phyloP scores from a whole-genome alignment of 2,113 vertebrate genomes.

The Marmota monax region DNA sequence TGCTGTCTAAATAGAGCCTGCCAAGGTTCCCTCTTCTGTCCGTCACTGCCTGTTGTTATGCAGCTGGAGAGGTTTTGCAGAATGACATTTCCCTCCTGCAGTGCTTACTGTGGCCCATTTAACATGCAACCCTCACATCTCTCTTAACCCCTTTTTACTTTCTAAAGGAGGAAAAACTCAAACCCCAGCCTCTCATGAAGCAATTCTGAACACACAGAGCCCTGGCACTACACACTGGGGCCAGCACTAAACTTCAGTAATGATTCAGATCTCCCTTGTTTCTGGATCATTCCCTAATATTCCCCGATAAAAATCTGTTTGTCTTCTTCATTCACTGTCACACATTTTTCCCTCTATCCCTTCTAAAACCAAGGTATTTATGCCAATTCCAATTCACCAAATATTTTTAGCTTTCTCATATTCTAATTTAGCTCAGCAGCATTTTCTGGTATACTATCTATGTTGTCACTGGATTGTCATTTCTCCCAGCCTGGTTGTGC shows the following conservation, averaged over 20 bases:
- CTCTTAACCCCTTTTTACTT: slow-evolving; percentile 25
- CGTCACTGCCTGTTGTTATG: slow-evolving; percentile 36
- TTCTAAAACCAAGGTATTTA: slow-evolving; percentile 4
- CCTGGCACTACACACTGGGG: background rate
- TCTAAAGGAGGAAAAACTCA: slow-evolving; percentile 41
- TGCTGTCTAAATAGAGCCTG: slow-evolving; percentile 13
- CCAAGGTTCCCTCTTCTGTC: background rate
- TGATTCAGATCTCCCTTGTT: background rate
- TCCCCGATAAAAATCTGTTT: slow-evolving; percentile 1
- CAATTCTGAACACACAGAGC: background rate
- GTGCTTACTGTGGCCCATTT: slow-evolving; percentile 58
- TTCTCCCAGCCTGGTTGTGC: slow-evolving; percentile 42
- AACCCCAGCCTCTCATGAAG: background rate
- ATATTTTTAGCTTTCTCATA: slow-evolving; percentile 31
- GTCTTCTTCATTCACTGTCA: background rate
- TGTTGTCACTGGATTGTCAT: slow-evolving; percentile 59
- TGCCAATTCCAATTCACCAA: slow-evolving; percentile 39
- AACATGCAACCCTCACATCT: slow-evolving; percentile 38
- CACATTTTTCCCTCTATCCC: background rate
- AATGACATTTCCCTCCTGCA: slow-evolving; percentile 49
- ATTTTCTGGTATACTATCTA: background rate
- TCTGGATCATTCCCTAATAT: background rate
- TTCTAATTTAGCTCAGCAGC: background rate
- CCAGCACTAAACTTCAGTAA: background rate
- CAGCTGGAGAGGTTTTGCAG: slow-evolving; percentile 40